Conservation (phyloP, 2,888 invertebrate species). For the Tachystola acroxantha region DNA sequence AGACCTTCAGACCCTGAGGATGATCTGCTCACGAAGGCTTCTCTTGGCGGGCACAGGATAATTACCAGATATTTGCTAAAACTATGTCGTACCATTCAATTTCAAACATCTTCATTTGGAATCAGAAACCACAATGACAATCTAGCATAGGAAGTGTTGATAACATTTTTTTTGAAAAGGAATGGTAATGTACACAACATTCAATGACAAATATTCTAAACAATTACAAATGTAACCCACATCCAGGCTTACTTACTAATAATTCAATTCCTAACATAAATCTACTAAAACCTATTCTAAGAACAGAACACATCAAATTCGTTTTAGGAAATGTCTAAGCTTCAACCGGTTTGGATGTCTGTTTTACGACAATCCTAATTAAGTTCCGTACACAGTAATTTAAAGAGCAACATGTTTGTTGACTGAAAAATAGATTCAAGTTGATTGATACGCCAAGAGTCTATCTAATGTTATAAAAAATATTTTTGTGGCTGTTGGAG, state of each 20-base stretch:
- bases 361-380: slow-evolving; percentile 1
- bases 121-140: no score
- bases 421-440: no score
- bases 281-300: not conserved
- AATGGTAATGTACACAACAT: no score
- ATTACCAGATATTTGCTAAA: slow-evolving; percentile 8
- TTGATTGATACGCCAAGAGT: no score
- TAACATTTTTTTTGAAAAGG: no score
- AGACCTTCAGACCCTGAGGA: slow-evolving; percentile 62
- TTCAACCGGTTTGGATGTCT: not conserved
- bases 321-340: not conserved
- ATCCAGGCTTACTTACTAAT: no score
- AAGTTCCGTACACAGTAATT: slow-evolving; percentile 7
- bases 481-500: no score
- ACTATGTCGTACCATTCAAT: not conserved
- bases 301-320: not conserved
- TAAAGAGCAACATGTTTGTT: not conserved
- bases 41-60: slow-evolving; percentile 49
- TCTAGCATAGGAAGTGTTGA: no score
- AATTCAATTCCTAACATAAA: no score
- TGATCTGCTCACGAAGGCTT: slow-evolving; percentile 50
- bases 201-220: no score
- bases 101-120: not conserved
- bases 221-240: no score
- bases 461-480: no score